phyloP scores from a whole-genome alignment of 2,113 vertebrate species.

The Oostethus manadensis region DNA sequence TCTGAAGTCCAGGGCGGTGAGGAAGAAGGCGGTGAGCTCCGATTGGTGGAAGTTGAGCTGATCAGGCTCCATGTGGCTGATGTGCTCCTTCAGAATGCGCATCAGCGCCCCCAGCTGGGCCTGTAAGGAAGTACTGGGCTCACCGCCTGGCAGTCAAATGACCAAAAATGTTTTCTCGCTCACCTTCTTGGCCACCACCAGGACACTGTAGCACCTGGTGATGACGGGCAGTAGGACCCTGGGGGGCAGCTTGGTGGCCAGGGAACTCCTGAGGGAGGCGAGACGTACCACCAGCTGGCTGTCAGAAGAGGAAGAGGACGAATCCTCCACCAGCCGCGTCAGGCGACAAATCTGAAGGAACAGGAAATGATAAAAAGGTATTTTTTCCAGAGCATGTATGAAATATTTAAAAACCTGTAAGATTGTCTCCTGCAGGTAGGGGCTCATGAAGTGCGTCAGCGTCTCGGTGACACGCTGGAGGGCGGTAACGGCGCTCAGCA shows the following conservation, averaged over 20 bases:
- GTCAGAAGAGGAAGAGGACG: constrained; percentile 66
- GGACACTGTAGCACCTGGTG: constrained; percentile 72
- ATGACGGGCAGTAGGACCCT: constrained; percentile 84
- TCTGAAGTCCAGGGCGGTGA: constrained; percentile 85
- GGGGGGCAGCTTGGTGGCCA: constrained; percentile 82
- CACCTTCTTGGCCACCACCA: constrained; percentile 77
- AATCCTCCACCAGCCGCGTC: constrained; percentile 66
- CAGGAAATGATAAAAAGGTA: not conserved
- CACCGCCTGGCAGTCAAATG: not conserved
- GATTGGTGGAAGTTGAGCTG: constrained; percentile 82
- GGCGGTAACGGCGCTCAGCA: constrained; percentile 86
- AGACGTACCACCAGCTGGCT: constrained; percentile 75
- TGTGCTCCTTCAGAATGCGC: constrained; percentile 85
- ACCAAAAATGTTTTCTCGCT: not conserved
- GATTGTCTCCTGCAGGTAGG: constrained; percentile 80
- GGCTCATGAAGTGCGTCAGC: constrained; percentile 88
- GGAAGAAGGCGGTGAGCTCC: constrained; percentile 87
- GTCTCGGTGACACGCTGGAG: constrained; percentile 85
- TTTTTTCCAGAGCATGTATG: not conserved
- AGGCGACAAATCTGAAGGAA: constrained; percentile 77
- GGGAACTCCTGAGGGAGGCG: constrained; percentile 72
- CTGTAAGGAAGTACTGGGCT: constrained; percentile 49
- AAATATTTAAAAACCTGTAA: constrained; percentile 66
- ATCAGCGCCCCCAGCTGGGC: constrained; percentile 77
- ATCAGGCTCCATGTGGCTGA: constrained; percentile 81